Evolutionary conservation across 64 coral and sea anemone genomes (phyloP).

Genomic region (Stylophora pistillata): DNA sequence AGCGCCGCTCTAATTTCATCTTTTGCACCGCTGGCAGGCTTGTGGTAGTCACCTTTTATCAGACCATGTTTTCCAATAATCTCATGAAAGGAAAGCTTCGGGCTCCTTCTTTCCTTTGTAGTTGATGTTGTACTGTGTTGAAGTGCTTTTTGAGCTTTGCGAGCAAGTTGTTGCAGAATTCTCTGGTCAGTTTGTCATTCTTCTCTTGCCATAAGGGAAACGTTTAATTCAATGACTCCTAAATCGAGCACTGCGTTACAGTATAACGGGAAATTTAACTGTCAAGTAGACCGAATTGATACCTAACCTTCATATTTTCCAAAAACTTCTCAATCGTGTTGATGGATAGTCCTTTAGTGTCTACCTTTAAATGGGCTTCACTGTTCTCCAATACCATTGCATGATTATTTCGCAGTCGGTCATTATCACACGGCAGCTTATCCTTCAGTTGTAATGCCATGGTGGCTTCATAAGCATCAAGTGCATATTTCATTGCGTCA

Average conservation of each 20-base stretch:
- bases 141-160: background rate
- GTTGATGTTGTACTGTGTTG: background rate
- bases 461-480: constrained; percentile 39
- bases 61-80: background rate
- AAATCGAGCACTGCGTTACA: background rate
- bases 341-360: constrained; percentile 50
- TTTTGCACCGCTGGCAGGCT: background rate
- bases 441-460: constrained; percentile 37
- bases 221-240: background rate
- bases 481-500: constrained; percentile 32
- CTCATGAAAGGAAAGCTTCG: background rate
- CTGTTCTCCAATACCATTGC: constrained; percentile 13
- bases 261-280: background rate
- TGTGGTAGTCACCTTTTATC: background rate
- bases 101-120: background rate
- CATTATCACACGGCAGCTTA: constrained; percentile 54
- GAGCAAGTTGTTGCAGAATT: background rate
- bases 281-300: background rate
- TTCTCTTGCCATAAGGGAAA: background rate
- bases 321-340: constrained; percentile 52
- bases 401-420: constrained; percentile 43
- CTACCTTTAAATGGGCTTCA: constrained; percentile 35
- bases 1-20: background rate
- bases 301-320: constrained; percentile 54
- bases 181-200: background rate